Percentiles rank a stretch among this genome's conserved stretches.
Conservation (phyloP, 2,797 vertebrate species). For the Thamnophis elegans region DNA sequence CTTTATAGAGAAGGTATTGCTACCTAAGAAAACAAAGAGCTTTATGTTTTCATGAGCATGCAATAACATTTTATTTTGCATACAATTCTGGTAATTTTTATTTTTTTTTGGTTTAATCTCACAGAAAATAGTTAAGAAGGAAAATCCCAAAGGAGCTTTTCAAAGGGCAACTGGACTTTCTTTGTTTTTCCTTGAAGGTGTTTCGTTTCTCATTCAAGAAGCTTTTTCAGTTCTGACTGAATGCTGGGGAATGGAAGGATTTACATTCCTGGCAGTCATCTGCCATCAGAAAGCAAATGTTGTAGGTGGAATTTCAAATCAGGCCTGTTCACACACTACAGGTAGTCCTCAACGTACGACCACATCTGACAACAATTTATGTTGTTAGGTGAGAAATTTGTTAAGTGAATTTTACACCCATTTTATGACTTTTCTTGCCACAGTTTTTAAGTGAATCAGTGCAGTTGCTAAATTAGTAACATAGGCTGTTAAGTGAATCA, state of each 20-base stretch:
- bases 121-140: constrained; percentile 6
- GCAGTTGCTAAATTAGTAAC: no score
- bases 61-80: background rate
- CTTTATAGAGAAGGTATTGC: background rate
- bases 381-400: no score
- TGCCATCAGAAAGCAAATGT: background rate
- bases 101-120: constrained; percentile 2
- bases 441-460: no score
- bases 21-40: background rate
- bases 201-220: background rate
- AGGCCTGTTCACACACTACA: background rate
- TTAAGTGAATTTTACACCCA: no score
- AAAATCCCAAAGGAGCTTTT: background rate
- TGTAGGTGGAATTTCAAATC: constrained; percentile 19
- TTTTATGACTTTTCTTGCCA: no score
- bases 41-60: background rate
- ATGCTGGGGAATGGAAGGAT: background rate
- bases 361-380: no score
- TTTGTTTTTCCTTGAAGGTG: background rate
- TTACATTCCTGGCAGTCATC: background rate
- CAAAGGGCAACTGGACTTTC: background rate
- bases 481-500: no score
- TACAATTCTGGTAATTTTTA: background rate
- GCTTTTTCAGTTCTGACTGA: background rate
- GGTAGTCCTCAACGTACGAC: no score